phyloP scores from a whole-genome alignment of 2,113 vertebrate genomes.

The Cyanoramphus novaezelandiae region DNA sequence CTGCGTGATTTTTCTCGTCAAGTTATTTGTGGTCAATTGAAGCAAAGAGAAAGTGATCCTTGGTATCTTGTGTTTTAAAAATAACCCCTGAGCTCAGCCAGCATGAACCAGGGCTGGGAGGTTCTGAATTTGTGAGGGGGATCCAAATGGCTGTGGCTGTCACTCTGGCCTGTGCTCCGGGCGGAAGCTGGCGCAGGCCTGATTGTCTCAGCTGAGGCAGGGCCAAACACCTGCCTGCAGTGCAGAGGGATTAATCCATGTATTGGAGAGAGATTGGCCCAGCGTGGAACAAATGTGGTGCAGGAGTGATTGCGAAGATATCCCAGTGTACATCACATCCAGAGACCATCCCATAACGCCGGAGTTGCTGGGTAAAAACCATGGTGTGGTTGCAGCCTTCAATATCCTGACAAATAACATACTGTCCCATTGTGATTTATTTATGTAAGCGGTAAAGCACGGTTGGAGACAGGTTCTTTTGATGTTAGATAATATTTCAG shows the following conservation, averaged over 20 bases:
- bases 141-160: neutral
- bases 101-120: neutral
- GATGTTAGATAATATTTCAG: neutral
- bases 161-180: neutral
- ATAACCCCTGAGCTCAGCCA: conserved; percentile 26
- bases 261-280: neutral
- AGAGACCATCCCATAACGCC: accelerated
- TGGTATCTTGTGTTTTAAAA: conserved; percentile 6
- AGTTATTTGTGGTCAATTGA: neutral
- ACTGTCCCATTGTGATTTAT: neutral
- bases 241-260: accelerated
- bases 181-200: neutral
- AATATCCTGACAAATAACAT: neutral
- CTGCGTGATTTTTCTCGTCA: neutral
- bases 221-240: neutral
- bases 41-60: conserved; percentile 1
- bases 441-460: neutral
- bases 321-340: accelerated
- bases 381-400: neutral
- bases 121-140: neutral
- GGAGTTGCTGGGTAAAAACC: neutral
- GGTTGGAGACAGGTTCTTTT: neutral
- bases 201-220: neutral
- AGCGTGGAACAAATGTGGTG: accelerated
- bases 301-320: accelerated